A percentile compares a stretch with the other conserved stretches of the same genome.
Evolutionary conservation across 2,797 vertebrate species (phyloP).

Genomic region (Hafferia zeledoni): DNA sequence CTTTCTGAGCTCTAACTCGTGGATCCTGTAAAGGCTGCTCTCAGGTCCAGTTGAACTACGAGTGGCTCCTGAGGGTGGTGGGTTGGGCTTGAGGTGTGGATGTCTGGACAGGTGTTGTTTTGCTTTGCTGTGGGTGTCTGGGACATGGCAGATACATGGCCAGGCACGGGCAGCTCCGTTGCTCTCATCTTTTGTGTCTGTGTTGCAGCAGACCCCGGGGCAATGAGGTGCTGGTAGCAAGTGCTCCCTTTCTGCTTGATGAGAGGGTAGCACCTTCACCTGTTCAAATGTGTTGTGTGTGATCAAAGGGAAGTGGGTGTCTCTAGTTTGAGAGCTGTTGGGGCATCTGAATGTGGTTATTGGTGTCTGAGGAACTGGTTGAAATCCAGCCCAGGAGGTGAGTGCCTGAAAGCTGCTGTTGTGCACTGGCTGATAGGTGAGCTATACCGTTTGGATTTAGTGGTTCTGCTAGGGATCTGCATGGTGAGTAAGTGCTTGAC

Average conservation of each 20-base stretch:
- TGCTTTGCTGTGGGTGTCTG: not conserved
- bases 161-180: not conserved
- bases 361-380: not conserved
- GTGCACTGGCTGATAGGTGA: not conserved
- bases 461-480: not conserved
- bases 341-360: not conserved
- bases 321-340: not conserved
- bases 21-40: not conserved
- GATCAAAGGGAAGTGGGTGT: not conserved
- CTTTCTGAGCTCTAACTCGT: not conserved
- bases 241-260: not conserved
- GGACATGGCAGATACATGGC: rapidly evolving
- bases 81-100: not conserved
- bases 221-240: not conserved
- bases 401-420: slow-evolving; percentile 11
- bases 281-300: not conserved
- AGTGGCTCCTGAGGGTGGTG: not conserved
- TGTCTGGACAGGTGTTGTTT: not conserved
- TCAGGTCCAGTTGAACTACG: not conserved
- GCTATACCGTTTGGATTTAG: not conserved
- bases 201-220: not conserved
- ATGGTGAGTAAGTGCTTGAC: not conserved
- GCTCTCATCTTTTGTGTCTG: not conserved
- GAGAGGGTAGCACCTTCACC: not conserved
- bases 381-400: not conserved